Evolutionary conservation across 1,140 invertebrate species (phyloP).

Genomic region (Argopecten irradians): DNA sequence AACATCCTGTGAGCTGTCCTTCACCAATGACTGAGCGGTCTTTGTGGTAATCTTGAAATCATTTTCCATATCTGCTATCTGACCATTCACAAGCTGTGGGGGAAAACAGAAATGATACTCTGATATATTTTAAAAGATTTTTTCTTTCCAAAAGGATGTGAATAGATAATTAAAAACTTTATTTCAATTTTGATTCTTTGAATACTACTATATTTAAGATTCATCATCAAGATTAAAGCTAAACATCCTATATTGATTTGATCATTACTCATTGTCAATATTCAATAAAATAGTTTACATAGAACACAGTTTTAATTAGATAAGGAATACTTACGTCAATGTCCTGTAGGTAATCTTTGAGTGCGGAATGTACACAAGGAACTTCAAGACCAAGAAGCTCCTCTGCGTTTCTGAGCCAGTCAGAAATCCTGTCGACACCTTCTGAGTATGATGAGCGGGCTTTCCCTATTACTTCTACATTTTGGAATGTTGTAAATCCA

Average conservation of each 20-base stretch:
- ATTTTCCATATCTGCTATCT: conserved; percentile 92
- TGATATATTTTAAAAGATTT: background rate
- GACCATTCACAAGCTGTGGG: conserved; percentile 82
- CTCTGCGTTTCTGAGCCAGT: conserved; percentile 89
- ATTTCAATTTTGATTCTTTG: background rate
- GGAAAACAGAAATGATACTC: background rate
- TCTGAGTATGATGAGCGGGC: conserved; percentile 88
- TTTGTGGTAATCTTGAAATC: conserved; percentile 92
- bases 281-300: too few relatives aligned
- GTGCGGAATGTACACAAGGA: conserved; percentile 85
- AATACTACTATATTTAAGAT: background rate
- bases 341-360: conserved; percentile 87
- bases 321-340: conserved; percentile 80
- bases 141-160: too few relatives aligned
- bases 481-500: conserved; percentile 79
- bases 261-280: too few relatives aligned
- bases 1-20: conserved; percentile 91
- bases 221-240: background rate
- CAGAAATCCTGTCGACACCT: conserved; percentile 86
- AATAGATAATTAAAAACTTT: too few relatives aligned
- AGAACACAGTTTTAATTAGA: too few relatives aligned
- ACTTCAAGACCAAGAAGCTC: conserved; percentile 64
- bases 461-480: conserved; percentile 90
- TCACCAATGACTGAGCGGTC: conserved; percentile 92
- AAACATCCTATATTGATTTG: too few relatives aligned